Base-by-base conservation (phyloP, 2,113 vertebrate species). In the Grammatotria lemairii region DNA sequence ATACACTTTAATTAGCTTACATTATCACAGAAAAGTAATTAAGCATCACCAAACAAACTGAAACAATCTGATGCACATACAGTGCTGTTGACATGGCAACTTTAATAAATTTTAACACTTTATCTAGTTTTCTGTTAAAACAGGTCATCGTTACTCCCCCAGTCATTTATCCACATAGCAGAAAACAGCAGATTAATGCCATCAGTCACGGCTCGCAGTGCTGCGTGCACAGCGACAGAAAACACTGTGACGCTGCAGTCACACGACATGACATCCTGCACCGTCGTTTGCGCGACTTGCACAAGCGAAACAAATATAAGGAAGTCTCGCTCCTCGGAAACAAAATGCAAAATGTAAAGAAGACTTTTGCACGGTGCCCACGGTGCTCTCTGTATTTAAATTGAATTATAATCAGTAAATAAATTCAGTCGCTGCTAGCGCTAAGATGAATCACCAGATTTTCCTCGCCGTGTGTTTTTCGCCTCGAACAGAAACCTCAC, bases 1-100 rank as follows among this genome's bases (percentile, higher is more conserved):
- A 75, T 0, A 28, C 68, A 19, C 14, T 75, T 28, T 11, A 75
- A 45, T 26, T 26, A 45, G 40, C 9, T 45, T 47, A 73, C 0
- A 58, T 28, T 28, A 28, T 58, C 55, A 58, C 65, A 70, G 35
- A 42, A 70, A 23, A 23, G 65, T 70, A 1, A 40, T 68, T 40
- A 70, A 70, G 35, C 5, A 68, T 38, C 35, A 8, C 33, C 19
- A 68, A 23, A 70, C 35, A 70, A 70, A 40, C 38, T 12, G 19
- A 73, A 73, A 45, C 8, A 0, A 28, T 17, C 42, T 47, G 23
- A 28, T 8, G 45, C 40, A 45, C 21, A 26, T 26, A 4, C 40
- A 45, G 21, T 45, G 2, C 21, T 11, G 68, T 26, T 45, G 14
- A 17, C 40, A 7, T 73, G 11, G 40, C 68, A 73, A 26, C 21